phyloP scores from a whole-genome alignment of 2,888 invertebrate genomes.

The Leptothorax acervorum region DNA sequence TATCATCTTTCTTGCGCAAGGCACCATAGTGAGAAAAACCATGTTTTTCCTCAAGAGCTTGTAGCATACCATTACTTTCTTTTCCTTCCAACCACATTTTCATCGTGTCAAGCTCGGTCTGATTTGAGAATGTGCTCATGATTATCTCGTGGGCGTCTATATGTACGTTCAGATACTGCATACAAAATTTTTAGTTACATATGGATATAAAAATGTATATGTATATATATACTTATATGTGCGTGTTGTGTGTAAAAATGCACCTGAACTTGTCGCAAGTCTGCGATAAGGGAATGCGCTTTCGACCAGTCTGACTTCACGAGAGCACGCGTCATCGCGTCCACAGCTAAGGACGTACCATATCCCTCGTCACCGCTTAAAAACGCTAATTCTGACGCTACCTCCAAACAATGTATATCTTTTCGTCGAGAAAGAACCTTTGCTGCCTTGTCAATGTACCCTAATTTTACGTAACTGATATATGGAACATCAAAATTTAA shows the following conservation, averaged over 20 bases:
- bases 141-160: slow-evolving; percentile 74
- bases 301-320: slow-evolving; percentile 64
- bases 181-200: neutral
- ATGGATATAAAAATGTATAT: neutral
- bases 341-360: slow-evolving; percentile 75
- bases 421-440: slow-evolving; percentile 87
- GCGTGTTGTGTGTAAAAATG: neutral
- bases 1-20: slow-evolving; percentile 65
- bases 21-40: slow-evolving; percentile 66
- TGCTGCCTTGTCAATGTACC: slow-evolving; percentile 88
- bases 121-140: slow-evolving; percentile 54
- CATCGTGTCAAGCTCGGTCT: slow-evolving; percentile 63
- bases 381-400: slow-evolving; percentile 88
- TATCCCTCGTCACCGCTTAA: slow-evolving; percentile 72
- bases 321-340: slow-evolving; percentile 76
- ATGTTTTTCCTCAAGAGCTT: slow-evolving; percentile 67
- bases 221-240: neutral
- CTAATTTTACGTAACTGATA: slow-evolving; percentile 88
- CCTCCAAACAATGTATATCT: slow-evolving; percentile 86
- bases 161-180: slow-evolving; percentile 74
- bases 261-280: slow-evolving; percentile 76
- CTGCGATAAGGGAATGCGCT: slow-evolving; percentile 72
- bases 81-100: slow-evolving; percentile 73
- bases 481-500: slow-evolving; percentile 39
- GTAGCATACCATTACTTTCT: slow-evolving; percentile 68